A percentile compares a stretch with the other conserved stretches of the same genome.
Evolutionary conservation across 2,888 invertebrate genomes (phyloP).

Genomic region (Gortyna flavago): DNA sequence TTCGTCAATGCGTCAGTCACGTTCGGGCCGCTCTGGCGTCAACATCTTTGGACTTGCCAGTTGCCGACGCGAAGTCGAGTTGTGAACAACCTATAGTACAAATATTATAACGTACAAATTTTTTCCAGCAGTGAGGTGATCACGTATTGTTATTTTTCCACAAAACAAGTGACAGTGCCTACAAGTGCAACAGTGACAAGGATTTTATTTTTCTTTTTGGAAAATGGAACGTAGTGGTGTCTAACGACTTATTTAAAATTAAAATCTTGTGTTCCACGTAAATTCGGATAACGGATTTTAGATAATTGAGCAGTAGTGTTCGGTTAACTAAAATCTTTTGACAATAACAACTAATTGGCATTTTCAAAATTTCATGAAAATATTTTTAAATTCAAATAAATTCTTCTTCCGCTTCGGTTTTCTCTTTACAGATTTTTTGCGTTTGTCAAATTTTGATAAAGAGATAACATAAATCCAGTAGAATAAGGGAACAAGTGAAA

Average conservation of each 20-base stretch:
- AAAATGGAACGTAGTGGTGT: conserved; percentile 78
- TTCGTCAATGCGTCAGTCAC: conserved; percentile 89
- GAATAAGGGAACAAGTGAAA: conserved; percentile 85
- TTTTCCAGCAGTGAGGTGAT: conserved; percentile 86
- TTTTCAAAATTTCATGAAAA: conserved; percentile 61
- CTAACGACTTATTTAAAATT: conserved; percentile 72
- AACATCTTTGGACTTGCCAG: conserved; percentile 83
- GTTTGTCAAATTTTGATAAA: conserved; percentile 71
- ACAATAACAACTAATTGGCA: conserved; percentile 69
- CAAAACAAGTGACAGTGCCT: conserved; percentile 84
- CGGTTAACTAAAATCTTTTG: conserved; percentile 81
- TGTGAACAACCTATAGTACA: conserved; percentile 89
- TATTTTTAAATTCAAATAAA: conserved; percentile 75
- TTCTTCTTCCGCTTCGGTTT: conserved; percentile 84
- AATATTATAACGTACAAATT: conserved; percentile 86
- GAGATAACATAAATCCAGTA: conserved; percentile 67
- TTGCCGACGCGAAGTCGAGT: conserved; percentile 81
- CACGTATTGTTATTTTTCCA: conserved; percentile 75
- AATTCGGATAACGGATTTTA: conserved; percentile 80
- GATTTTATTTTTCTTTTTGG: conserved; percentile 64
- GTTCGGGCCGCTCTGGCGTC: conserved; percentile 83
- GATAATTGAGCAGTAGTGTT: conserved; percentile 80
- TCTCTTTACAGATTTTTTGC: conserved; percentile 86
- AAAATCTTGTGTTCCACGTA: conserved; percentile 75
- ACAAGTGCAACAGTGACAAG: conserved; percentile 78